Percentiles rank a stretch among this genome's conserved stretches.
Conservation (phyloP, 2,797 vertebrate genomes). For the Rhinophrynus dorsalis region DNA sequence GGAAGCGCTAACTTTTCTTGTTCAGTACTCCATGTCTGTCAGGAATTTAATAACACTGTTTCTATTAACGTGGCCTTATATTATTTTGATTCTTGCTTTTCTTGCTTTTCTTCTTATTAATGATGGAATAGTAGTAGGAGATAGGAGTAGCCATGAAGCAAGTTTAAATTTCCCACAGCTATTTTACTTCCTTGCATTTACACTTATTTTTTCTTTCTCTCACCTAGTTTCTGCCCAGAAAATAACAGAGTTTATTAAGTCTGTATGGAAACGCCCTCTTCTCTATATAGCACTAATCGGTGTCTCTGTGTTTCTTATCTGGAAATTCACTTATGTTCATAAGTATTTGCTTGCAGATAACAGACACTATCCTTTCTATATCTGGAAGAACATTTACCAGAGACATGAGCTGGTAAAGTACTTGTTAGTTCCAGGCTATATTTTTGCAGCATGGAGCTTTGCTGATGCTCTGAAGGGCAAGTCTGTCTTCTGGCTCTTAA, state of each 20-base stretch:
- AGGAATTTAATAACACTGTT: conserved; percentile 68
- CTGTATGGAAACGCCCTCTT: conserved; percentile 71
- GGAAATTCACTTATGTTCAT: conserved; percentile 91
- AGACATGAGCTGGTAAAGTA: conserved; percentile 79
- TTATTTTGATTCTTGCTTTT: conserved; percentile 68
- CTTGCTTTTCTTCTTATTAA: conserved; percentile 79
- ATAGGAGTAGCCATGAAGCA: conserved; percentile 85
- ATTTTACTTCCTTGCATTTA: conserved; percentile 91
- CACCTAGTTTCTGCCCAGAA: conserved; percentile 76
- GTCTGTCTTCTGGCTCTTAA: conserved; percentile 85
- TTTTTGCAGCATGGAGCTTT: conserved; percentile 90
- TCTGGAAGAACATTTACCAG: conserved; percentile 89
- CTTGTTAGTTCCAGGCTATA: conserved; percentile 80
- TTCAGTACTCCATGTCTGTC: conserved; percentile 67
- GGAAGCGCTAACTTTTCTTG: conserved; percentile 70
- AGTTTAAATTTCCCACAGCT: conserved; percentile 91
- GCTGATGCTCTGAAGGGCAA: conserved; percentile 81
- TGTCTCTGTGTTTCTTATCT: conserved; percentile 76
- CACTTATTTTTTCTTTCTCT: conserved; percentile 82
- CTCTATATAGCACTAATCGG: conserved; percentile 65
- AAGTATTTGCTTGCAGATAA: conserved; percentile 93
- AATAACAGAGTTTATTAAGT: conserved; percentile 72
- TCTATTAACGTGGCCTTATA: conserved; percentile 83
- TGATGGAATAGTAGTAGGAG: conserved; percentile 89
- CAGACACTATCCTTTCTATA: conserved; percentile 92